phyloP scores from a whole-genome alignment of 2,888 invertebrate genomes.

The Chrysolina americana region DNA sequence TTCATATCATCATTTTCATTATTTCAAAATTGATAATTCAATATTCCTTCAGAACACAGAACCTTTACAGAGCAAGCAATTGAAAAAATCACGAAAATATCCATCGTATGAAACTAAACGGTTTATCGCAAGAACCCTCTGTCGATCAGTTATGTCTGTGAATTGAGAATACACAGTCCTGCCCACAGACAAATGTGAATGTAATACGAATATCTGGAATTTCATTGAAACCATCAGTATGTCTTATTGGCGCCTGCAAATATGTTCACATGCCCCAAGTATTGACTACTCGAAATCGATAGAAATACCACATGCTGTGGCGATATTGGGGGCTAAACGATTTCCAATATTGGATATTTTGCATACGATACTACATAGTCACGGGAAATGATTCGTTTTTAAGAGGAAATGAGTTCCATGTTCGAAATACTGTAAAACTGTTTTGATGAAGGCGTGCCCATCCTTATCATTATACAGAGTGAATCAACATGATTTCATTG shows the following conservation, averaged over 20 bases:
- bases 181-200: neutral
- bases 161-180: no score
- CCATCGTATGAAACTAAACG: no score
- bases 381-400: neutral
- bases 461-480: no score
- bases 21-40: no score
- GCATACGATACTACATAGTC: neutral
- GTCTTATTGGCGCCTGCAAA: conserved; percentile 2
- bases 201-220: neutral
- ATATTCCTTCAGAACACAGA: no score
- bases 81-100: no score
- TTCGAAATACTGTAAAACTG: neutral
- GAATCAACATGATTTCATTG: no score
- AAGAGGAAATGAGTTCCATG: neutral
- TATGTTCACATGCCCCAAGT: neutral
- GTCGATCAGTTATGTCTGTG: no score
- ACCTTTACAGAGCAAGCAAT: no score
- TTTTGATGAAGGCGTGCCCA: no score
- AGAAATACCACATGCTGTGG: conserved; percentile 6
- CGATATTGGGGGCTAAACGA: conserved; percentile 11
- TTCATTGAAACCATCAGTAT: neutral
- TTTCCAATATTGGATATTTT: conserved; percentile 13
- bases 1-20: no score
- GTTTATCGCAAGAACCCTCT: no score
- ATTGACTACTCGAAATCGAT: conserved; percentile 4